Evolutionary conservation across 2,113 vertebrate species (phyloP), one percentile per base, ranked within the genome.

Genomic region (Neomonachus schauinslandi): DNA sequence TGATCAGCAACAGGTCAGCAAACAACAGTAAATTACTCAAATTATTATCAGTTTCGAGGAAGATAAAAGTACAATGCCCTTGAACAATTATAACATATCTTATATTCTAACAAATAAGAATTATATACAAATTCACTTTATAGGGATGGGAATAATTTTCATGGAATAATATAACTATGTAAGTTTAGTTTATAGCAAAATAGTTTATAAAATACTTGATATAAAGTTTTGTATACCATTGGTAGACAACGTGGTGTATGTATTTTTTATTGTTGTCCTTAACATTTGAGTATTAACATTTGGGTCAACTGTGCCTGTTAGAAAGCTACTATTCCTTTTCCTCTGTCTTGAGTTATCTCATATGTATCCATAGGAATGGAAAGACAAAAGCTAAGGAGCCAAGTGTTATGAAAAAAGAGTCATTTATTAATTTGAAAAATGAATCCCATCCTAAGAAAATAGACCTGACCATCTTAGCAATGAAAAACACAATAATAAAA

Each of bases 31-130:
- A 97, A 95, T 82, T 76, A 92, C 22, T 94, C 72, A 95, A 96
- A 97, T 97, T 97, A 97, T 96, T 65, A 90, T 49, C 86, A 96
- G 53, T 77, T 57, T 33, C 26, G 96, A 97, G 31, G n/a, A 96
- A 98, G 80, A 57, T 21, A 12, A 95, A 96, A 94, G 15, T 3
- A 57, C 4, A 97, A 67, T 90, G 6, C 5, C 31, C n/a, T 74
- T 96, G 84, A 98, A 93, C 2, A 96, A 87, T 0, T 39, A 51
- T 49, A 92, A 63, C 2, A 71, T 1, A 71, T 69, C 26, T 21
- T 53, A 89, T 49, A 94, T 16, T 86, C 4, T 53, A 95, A 46
- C 2, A 0, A 95, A 92, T 97, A 97, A 72, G 7, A 19, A 97
- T 90, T 39, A 97, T 86, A 74, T 59, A 5, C 7, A 93, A 2